These are phyloP conservation scores for Xanthia togata DNA, from an alignment of 2,888 invertebrate species.

Conservation along the genomic window DNA sequence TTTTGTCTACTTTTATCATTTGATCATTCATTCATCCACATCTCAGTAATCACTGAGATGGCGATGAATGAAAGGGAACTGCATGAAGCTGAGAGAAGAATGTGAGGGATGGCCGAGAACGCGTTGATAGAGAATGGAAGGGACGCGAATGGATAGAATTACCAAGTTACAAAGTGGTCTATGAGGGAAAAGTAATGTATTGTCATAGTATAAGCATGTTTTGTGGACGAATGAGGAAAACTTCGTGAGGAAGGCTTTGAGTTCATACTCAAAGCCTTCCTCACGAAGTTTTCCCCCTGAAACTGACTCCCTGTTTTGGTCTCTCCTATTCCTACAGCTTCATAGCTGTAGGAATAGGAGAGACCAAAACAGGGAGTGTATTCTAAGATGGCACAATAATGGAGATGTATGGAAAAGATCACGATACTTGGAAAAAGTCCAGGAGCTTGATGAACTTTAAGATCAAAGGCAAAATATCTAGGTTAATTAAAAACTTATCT, in stretches of 20 bases:
- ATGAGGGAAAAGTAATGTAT: background rate
- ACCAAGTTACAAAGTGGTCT: background rate
- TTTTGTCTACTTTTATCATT: background rate
- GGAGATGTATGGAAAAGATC: background rate
- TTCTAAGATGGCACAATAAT: background rate
- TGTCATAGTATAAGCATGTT: too few relatives aligned
- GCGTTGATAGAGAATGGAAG: too few relatives aligned
- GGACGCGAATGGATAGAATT: too few relatives aligned
- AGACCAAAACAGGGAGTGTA: background rate
- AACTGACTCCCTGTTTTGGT: too few relatives aligned
- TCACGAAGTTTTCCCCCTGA: too few relatives aligned
- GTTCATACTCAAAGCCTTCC: too few relatives aligned
- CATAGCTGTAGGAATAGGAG: background rate
- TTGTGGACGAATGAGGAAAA: background rate
- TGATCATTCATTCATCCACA: background rate
- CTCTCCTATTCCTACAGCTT: too few relatives aligned
- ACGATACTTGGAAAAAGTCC: background rate
- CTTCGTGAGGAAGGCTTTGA: background rate
- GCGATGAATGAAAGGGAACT: background rate
- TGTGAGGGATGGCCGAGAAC: background rate
- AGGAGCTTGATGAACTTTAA: background rate
- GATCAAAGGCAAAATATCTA: conserved; percentile 2
- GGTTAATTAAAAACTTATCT: conserved; percentile 55
- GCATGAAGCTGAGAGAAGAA: background rate
- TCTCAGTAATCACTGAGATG: background rate